Evolutionary conservation across 2,797 vertebrate genomes (phyloP).

Genomic region (Alca torda): DNA sequence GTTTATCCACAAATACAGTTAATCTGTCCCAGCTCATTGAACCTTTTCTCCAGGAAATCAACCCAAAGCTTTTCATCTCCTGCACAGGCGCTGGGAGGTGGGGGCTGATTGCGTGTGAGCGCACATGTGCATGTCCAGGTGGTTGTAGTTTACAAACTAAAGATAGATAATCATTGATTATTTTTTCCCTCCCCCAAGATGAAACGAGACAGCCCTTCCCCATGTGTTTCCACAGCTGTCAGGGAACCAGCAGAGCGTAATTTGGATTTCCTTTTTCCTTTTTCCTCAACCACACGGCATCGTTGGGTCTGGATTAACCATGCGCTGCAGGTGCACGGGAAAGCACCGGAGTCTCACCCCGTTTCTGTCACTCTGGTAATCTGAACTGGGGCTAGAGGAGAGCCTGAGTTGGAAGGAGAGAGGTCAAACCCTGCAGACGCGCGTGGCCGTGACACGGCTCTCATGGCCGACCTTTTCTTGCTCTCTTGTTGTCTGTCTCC

Average conservation of each 20-base stretch:
- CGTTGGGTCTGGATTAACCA: background rate
- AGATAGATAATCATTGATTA: background rate
- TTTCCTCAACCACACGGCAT: rapidly evolving
- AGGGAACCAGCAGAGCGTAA: background rate
- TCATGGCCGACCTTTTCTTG: background rate
- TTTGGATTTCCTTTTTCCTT: background rate
- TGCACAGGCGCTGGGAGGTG: rapidly evolving
- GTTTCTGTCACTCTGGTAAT: background rate
- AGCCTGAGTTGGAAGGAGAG: background rate
- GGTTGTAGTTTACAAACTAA: background rate
- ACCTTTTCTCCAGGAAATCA: background rate
- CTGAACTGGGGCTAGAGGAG: background rate
- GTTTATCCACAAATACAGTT: rapidly evolving
- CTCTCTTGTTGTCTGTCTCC: background rate
- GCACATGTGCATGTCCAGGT: rapidly evolving
- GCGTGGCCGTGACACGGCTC: rapidly evolving
- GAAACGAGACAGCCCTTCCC: background rate
- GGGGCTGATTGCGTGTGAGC: rapidly evolving
- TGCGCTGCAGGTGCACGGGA: rapidly evolving
- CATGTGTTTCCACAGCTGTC: background rate
- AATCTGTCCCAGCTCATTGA: background rate
- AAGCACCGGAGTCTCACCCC: background rate
- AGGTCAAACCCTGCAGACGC: background rate
- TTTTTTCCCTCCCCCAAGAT: background rate
- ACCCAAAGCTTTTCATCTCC: background rate